phyloP scores from a whole-genome alignment of 2,113 vertebrate genomes.

The Carassius carassius region DNA sequence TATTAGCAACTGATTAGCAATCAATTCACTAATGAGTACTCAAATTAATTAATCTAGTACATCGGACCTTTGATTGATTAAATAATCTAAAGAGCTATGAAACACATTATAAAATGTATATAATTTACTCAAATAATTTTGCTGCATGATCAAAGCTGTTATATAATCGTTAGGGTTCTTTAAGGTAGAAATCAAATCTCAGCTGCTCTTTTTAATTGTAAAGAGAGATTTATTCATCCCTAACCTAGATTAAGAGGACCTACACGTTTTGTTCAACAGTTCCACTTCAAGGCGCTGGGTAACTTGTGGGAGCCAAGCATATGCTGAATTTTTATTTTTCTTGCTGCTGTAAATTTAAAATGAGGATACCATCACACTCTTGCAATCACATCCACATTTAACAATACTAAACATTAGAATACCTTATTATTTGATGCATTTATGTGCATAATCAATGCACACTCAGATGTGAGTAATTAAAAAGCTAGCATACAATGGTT shows the following conservation, averaged over 20 bases:
- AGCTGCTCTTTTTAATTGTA: constrained; percentile 27
- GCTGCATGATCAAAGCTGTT: no score
- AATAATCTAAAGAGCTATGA: no score
- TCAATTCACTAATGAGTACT: neutral
- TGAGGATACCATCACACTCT: constrained; percentile 20
- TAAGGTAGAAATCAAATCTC: neutral
- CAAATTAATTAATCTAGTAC: neutral
- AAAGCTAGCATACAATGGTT: neutral
- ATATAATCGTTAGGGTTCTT: neutral
- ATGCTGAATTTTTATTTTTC: constrained; percentile 7
- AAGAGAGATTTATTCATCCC: constrained; percentile 7
- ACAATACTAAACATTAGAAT: neutral
- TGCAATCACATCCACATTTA: neutral
- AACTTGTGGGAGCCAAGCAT: constrained; percentile 17
- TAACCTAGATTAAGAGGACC: constrained; percentile 23
- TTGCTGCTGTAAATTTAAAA: constrained; percentile 36
- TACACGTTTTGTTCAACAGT: constrained; percentile 28
- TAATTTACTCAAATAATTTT: no score
- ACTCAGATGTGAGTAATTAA: no score
- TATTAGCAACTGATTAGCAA: constrained; percentile 8
- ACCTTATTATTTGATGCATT: neutral
- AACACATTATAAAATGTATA: no score
- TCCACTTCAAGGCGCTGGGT: constrained; percentile 12
- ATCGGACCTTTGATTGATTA: no score
- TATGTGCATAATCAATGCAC: neutral